phyloP scores from a whole-genome alignment of 1,140 invertebrate genomes.

The Papilio xuthus region DNA sequence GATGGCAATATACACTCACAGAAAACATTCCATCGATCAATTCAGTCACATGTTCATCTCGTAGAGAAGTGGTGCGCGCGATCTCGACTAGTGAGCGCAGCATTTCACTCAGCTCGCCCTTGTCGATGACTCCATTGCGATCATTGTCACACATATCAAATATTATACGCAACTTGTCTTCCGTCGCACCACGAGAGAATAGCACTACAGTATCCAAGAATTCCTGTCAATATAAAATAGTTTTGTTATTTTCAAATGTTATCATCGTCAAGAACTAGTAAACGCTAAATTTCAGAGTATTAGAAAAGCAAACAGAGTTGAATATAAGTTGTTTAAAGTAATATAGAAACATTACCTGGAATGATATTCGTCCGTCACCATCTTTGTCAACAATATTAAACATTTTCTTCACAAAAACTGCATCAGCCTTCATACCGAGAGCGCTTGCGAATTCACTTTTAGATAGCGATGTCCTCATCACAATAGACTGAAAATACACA shows the following conservation, averaged over 20 bases:
- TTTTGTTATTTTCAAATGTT: background rate
- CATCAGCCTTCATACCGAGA: constrained; percentile 97
- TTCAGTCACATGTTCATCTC: constrained; percentile 94
- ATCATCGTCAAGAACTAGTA: too few relatives aligned
- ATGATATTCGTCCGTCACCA: constrained; percentile 96
- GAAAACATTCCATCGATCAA: constrained; percentile 97
- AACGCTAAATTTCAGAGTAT: too few relatives aligned
- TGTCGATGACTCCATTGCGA: constrained; percentile 96
- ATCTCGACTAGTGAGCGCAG: constrained; percentile 96
- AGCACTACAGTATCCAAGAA: constrained; percentile 98
- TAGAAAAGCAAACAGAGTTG: too few relatives aligned
- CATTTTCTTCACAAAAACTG: constrained; percentile 99
- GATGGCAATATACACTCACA: constrained; percentile 69
- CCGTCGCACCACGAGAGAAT: constrained; percentile 94
- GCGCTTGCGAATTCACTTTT: constrained; percentile 98
- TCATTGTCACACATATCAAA: constrained; percentile 99
- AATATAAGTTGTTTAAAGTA: background rate
- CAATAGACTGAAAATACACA: constrained; percentile 84
- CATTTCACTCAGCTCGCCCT: constrained; percentile 97
- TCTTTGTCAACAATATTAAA: constrained; percentile 99
- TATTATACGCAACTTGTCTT: constrained; percentile 97
- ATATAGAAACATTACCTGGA: constrained; percentile 84
- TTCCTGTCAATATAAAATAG: constrained; percentile 84
- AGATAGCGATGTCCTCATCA: constrained; percentile 96
- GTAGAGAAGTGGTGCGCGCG: constrained; percentile 93